These are phyloP conservation scores for Poeciliopsis retropinna DNA, from an alignment of 2,113 vertebrate genomes.

Conservation along the genomic window DNA sequence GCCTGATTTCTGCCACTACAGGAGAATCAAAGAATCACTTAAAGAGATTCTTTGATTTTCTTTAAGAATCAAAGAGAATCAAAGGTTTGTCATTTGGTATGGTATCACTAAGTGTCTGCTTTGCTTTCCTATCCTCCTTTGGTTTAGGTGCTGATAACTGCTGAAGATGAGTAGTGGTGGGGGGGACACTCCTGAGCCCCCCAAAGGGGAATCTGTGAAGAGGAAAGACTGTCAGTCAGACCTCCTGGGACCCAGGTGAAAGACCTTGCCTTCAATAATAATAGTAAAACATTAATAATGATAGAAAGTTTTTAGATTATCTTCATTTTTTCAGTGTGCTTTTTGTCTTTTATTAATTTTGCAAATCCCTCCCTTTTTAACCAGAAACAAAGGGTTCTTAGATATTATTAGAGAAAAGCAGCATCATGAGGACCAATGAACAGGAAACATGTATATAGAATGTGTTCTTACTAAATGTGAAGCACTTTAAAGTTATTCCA, in stretches of 20 bases:
- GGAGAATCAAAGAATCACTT: neutral
- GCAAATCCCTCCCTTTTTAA: no score
- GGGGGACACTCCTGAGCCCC: constrained; percentile 90
- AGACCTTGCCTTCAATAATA: neutral
- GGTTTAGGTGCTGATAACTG: constrained; percentile 91
- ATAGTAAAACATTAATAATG: neutral
- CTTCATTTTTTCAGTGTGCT: neutral
- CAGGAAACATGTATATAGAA: no score
- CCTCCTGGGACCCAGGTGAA: constrained; percentile 92
- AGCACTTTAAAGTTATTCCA: no score
- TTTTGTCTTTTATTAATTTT: no score
- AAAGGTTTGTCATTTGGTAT: neutral
- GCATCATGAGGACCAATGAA: no score
- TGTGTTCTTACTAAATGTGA: no score
- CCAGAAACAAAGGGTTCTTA: no score
- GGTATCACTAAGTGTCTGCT: neutral
- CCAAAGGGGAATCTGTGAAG: constrained; percentile 91
- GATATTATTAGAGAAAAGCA: no score
- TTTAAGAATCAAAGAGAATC: no score
- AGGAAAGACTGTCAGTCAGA: constrained; percentile 92
- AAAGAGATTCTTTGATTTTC: no score
- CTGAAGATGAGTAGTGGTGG: constrained; percentile 96
- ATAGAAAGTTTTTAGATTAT: neutral
- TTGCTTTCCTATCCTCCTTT: neutral
- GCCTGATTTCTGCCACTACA: neutral